Evolutionary conservation across 2,888 invertebrate species (phyloP).

Genomic region (Brenthis hecate): DNA sequence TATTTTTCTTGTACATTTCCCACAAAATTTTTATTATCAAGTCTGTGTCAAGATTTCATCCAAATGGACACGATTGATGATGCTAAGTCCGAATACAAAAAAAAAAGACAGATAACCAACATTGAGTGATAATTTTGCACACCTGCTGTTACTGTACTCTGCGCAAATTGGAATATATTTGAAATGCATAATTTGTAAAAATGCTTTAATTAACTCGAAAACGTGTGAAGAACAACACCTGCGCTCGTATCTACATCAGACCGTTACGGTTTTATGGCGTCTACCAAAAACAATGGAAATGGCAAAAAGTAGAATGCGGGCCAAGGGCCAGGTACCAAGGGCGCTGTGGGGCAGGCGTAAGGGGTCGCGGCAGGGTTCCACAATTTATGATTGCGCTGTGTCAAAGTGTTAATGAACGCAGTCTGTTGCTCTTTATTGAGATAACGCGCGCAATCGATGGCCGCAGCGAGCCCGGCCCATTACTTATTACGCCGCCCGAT

Average conservation of each 20-base stretch:
- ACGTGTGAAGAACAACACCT: slow-evolving; percentile 77
- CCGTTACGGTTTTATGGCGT: slow-evolving; percentile 74
- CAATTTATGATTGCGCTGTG: slow-evolving; percentile 80
- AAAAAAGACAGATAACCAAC: slow-evolving; percentile 31
- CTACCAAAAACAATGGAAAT: slow-evolving; percentile 78
- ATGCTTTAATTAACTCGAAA: slow-evolving; percentile 73
- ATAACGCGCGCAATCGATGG: slow-evolving; percentile 72
- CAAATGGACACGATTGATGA: slow-evolving; percentile 48
- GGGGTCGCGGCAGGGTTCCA: slow-evolving; percentile 76
- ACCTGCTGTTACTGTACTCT: slow-evolving; percentile 67
- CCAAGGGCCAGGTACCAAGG: slow-evolving; percentile 59
- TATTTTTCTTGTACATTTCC: slow-evolving; percentile 45
- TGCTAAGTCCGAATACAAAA: slow-evolving; percentile 49
- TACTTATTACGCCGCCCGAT: slow-evolving; percentile 71
- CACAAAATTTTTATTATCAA: slow-evolving; percentile 47
- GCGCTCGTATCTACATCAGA: slow-evolving; percentile 72
- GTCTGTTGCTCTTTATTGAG: slow-evolving; percentile 81
- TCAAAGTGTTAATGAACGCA: slow-evolving; percentile 81
- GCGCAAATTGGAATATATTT: slow-evolving; percentile 59
- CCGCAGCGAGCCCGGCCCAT: slow-evolving; percentile 61
- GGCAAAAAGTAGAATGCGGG: slow-evolving; percentile 79
- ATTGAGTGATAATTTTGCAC: slow-evolving; percentile 53
- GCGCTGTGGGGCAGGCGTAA: slow-evolving; percentile 67
- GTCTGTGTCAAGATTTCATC: slow-evolving; percentile 48
- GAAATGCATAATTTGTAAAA: slow-evolving; percentile 58